Evolutionary conservation across 2,888 invertebrate genomes (phyloP), one percentile per base, ranked within the genome.

Genomic region (Sphaerophoria taeniata): DNA sequence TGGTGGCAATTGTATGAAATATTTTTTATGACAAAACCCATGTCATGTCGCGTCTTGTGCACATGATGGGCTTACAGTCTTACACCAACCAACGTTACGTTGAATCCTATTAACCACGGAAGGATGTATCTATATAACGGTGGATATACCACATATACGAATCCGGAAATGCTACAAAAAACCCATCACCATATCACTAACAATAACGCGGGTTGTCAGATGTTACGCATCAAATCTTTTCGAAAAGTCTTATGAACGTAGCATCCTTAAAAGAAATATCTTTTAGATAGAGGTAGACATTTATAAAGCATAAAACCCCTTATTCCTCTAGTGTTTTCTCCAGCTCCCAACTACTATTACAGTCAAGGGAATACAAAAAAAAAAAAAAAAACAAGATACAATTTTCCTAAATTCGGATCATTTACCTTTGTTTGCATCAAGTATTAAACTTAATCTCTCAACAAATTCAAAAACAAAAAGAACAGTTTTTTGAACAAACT

Each of bases 11-110:
- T 71, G 49, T 75, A 84, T 84, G 67, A 84, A 84, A 84, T 75
- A 72, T 79, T 79, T 36, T 84, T 84, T 84, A 84, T 80, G 79
- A 75, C 79, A n/a, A 84, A 84, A 79, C 79, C 74, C 83, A 79
- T 79, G 79, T 79, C 84, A 83, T 67, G 79, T 74, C 79, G 63
- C 49, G n/a, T n/a, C n/a, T n/a, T n/a, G n/a, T n/a, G n/a, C n/a
- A n/a, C n/a, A n/a, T n/a, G n/a, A n/a, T n/a, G n/a, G n/a, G n/a
- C n/a, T n/a, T n/a, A n/a, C n/a, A n/a, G 74, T 84, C 31, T 84
- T 75, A 65, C 83, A 84, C 75, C 71, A 79, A 67, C 79, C 49
- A 65, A 49, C 75, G 43, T 51, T 65, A 79, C 60, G 71, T 80
- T 75, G 67, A 75, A 71, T 75, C 84, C 84, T 71, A 74, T 79